Percentiles rank a stretch among this genome's conserved stretches.
Conservation (phyloP, 2,888 invertebrate genomes). For the Sisyra nigra region DNA sequence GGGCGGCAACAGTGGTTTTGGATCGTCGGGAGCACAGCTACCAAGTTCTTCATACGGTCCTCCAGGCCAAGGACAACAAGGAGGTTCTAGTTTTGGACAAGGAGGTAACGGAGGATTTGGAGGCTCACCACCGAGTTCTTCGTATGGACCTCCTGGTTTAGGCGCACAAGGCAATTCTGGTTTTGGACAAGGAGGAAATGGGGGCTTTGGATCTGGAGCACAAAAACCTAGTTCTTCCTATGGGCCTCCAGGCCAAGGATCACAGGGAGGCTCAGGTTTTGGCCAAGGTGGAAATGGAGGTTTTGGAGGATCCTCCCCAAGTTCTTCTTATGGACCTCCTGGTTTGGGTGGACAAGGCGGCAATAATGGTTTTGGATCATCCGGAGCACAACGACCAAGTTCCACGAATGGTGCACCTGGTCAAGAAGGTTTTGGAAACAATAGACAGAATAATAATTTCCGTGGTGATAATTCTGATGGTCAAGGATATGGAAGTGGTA, state of each 20-base stretch:
- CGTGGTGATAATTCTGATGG: slow-evolving; percentile 12
- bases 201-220: slow-evolving; percentile 12
- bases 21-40: slow-evolving; percentile 16
- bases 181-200: slow-evolving; percentile 6
- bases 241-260: slow-evolving; percentile 20
- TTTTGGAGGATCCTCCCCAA: slow-evolving; percentile 12
- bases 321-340: slow-evolving; percentile 15
- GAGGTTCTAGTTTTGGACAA: slow-evolving; percentile 9
- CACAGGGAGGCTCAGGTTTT: slow-evolving; percentile 14
- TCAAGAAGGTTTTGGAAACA: slow-evolving; percentile 17
- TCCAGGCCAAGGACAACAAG: slow-evolving; percentile 11
- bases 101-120: slow-evolving; percentile 8
- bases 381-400: slow-evolving; percentile 15
- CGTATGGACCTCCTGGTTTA: slow-evolving; percentile 15
- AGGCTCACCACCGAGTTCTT: slow-evolving; percentile 16
- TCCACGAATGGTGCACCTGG: slow-evolving; percentile 25
- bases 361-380: slow-evolving; percentile 11
- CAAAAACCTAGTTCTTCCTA: slow-evolving; percentile 24
- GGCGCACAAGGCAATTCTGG: slow-evolving; percentile 7
- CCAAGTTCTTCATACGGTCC: slow-evolving; percentile 19
- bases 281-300: slow-evolving; percentile 17
- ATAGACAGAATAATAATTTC: slow-evolving; percentile 11
- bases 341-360: slow-evolving; percentile 12
- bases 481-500: slow-evolving; percentile 1
- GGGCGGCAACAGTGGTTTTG: slow-evolving; percentile 12